These are phyloP conservation scores for Aurelia sp. DNA, from an alignment of 30 jellyfish, hydroid and myxozoan genomes.

Conservation along the genomic window DNA sequence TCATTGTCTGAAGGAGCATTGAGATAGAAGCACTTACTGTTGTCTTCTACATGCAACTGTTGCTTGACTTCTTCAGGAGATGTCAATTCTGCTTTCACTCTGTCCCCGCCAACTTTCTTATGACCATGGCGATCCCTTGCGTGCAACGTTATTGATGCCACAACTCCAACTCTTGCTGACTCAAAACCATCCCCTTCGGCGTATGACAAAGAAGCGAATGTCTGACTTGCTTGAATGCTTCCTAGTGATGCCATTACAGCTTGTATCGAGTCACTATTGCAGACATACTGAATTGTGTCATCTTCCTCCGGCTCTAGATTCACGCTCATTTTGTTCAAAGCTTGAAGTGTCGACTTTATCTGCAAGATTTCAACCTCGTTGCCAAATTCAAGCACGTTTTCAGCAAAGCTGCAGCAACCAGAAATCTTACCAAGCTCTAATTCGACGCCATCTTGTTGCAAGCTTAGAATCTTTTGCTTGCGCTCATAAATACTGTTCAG, in stretches of 20 bases:
- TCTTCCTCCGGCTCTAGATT: constrained; percentile 97
- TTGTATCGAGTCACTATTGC: constrained; percentile 82
- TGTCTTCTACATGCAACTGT: constrained; percentile 75
- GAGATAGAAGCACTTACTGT: constrained; percentile 62
- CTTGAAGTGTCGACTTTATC: constrained; percentile 88
- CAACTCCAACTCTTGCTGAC: constrained; percentile 91
- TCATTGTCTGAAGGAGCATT: neutral
- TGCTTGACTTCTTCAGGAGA: constrained; percentile 88
- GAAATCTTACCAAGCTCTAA: constrained; percentile 92
- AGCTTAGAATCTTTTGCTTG: constrained; percentile 86
- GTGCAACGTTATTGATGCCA: constrained; percentile 77
- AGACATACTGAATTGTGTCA: constrained; percentile 91
- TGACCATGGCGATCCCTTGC: constrained; percentile 98
- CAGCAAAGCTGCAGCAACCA: constrained; percentile 95
- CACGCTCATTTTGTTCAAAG: constrained; percentile 66
- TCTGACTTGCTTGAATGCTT: constrained; percentile 87
- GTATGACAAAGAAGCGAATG: constrained; percentile 96
- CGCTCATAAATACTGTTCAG: constrained; percentile 75
- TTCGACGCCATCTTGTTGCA: constrained; percentile 94
- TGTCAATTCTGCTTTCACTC: constrained; percentile 81
- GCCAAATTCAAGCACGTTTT: constrained; percentile 90
- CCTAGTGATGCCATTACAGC: constrained; percentile 91
- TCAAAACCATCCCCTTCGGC: constrained; percentile 99
- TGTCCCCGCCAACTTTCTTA: constrained; percentile 86
- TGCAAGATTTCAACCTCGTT: constrained; percentile 94